Evolutionary conservation across 2,888 invertebrate species (phyloP).

Genomic region (Ernsta delagoae): DNA sequence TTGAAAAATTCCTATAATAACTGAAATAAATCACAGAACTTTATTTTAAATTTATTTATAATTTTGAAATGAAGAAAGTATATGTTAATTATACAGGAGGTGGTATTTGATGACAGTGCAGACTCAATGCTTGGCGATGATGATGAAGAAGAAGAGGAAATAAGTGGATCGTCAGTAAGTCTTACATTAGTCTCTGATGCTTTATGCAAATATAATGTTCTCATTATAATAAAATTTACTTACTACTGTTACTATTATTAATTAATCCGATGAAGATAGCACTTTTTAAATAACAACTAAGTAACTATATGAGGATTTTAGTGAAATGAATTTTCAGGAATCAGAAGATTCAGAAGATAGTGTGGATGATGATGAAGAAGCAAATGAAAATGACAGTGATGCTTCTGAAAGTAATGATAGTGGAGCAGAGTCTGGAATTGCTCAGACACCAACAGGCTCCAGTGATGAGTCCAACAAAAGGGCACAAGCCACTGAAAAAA

Average conservation of each 20-base stretch:
- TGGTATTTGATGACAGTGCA: slow-evolving; percentile 83
- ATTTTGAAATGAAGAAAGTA: background rate
- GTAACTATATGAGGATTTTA: background rate
- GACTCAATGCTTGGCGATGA: slow-evolving; percentile 73
- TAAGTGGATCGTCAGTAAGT: slow-evolving; percentile 66
- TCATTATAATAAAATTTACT: too few relatives aligned
- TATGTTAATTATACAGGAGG: slow-evolving; percentile 58
- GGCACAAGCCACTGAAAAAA: slow-evolving; percentile 30
- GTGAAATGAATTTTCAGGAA: background rate
- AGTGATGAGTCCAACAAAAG: slow-evolving; percentile 53
- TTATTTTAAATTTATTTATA: too few relatives aligned
- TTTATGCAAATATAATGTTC: too few relatives aligned
- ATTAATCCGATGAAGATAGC: too few relatives aligned
- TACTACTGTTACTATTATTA: too few relatives aligned
- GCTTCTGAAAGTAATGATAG: slow-evolving; percentile 69
- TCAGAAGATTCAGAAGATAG: slow-evolving; percentile 58
- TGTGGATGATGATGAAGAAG: slow-evolving; percentile 50
- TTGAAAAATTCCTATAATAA: too few relatives aligned
- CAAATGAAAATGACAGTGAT: slow-evolving; percentile 51
- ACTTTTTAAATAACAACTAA: too few relatives aligned
- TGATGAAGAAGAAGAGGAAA: slow-evolving; percentile 46
- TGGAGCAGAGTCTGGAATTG: slow-evolving; percentile 69
- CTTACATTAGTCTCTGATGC: too few relatives aligned
- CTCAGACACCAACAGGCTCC: slow-evolving; percentile 53
- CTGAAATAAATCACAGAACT: too few relatives aligned